These are phyloP conservation scores for Agelas oroides DNA, from an alignment of 37 sponge, comb jelly and placozoan genomes.

Conservation along the genomic window DNA sequence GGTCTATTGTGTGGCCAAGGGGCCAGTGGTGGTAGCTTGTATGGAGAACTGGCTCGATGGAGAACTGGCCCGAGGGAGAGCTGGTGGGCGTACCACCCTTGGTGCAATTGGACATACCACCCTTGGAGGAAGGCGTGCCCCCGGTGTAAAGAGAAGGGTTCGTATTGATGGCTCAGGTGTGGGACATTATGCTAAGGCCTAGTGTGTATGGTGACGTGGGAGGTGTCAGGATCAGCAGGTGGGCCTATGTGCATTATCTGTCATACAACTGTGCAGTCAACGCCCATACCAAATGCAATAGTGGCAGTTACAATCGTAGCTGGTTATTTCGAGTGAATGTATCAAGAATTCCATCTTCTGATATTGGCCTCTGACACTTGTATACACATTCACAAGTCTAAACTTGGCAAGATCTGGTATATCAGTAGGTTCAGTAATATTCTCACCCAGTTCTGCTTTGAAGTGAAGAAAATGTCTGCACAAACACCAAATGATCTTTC, in stretches of 20 bases:
- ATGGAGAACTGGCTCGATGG: too few relatives aligned
- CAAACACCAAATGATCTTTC: conserved; percentile 1
- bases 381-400: conserved; percentile 52
- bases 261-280: conserved; percentile 39
- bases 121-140: too few relatives aligned
- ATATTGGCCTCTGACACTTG: conserved; percentile 21
- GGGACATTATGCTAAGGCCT: too few relatives aligned
- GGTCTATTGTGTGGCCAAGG: too few relatives aligned
- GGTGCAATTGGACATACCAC: too few relatives aligned
- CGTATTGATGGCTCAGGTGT: too few relatives aligned
- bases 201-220: too few relatives aligned
- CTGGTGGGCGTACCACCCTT: too few relatives aligned
- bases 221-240: too few relatives aligned
- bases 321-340: conserved; percentile 17
- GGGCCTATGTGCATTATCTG: conserved; percentile 29
- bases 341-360: conserved; percentile 22
- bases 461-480: conserved; percentile 5
- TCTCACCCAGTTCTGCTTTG: conserved; percentile 6
- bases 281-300: conserved; percentile 59
- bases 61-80: too few relatives aligned
- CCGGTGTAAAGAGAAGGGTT: too few relatives aligned
- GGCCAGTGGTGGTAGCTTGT: too few relatives aligned
- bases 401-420: conserved; percentile 44
- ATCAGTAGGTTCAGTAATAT: conserved; percentile 30
- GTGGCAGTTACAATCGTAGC: conserved; percentile 39